Evolutionary conservation across 2,113 vertebrate genomes (phyloP).

Genomic region (Chiloscyllium plagiosum): DNA sequence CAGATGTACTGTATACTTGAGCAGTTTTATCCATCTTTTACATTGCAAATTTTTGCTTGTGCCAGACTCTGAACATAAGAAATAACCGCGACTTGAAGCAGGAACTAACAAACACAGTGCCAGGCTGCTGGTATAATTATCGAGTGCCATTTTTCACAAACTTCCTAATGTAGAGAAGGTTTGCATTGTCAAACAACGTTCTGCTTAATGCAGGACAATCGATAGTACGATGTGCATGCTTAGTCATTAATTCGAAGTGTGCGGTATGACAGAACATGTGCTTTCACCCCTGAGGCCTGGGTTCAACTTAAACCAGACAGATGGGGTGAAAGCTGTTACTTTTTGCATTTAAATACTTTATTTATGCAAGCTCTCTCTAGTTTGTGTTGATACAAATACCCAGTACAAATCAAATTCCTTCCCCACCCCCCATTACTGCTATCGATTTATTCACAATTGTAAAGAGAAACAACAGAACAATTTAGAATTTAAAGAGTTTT

Average conservation of each 20-base stretch:
- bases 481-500: background rate
- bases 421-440: background rate
- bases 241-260: background rate
- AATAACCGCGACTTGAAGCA: background rate
- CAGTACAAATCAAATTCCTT: background rate
- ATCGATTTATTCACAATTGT: background rate
- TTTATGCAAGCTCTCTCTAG: background rate
- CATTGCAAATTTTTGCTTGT: slow-evolving; percentile 20
- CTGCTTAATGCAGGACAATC: slow-evolving; percentile 21
- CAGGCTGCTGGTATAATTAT: background rate
- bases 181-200: background rate
- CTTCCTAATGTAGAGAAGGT: background rate
- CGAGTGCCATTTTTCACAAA: background rate
- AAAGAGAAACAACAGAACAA: background rate
- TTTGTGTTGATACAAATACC: slow-evolving; percentile 13
- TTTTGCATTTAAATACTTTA: slow-evolving; percentile 32
- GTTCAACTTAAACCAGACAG: slow-evolving; percentile 33
- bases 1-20: slow-evolving; percentile 26
- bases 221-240: background rate
- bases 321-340: slow-evolving; percentile 33
- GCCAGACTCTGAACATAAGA: slow-evolving; percentile 16
- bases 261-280: slow-evolving; percentile 28
- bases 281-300: slow-evolving; percentile 15
- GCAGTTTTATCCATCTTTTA: background rate
- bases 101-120: slow-evolving; percentile 8